phyloP scores from a whole-genome alignment of 2,888 invertebrate genomes.

The Synergus umbraculus region DNA sequence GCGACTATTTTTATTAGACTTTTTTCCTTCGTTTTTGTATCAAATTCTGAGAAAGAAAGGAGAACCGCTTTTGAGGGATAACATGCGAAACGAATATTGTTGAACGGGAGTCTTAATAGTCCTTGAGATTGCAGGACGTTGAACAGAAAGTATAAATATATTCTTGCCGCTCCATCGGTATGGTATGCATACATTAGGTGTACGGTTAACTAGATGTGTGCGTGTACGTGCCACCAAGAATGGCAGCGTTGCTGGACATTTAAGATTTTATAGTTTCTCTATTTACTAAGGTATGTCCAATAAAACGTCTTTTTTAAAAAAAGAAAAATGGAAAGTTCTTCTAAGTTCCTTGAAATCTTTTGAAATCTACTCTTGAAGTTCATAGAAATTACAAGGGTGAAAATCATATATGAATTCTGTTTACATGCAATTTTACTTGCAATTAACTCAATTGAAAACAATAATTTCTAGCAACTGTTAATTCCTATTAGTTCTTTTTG shows the following conservation, averaged over 20 bases:
- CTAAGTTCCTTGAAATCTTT: no score
- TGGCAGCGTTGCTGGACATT: neutral
- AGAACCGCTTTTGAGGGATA: neutral
- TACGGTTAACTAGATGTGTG: neutral
- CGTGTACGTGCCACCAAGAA: neutral
- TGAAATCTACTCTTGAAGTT: no score
- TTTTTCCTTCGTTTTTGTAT: neutral
- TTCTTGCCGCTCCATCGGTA: slow-evolving; percentile 49
- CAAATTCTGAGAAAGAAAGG: neutral
- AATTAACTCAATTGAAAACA: no score
- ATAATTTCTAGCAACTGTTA: no score
- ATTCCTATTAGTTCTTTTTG: no score
- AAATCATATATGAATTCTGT: no score
- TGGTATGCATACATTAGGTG: slow-evolving; percentile 54
- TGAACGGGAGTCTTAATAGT: slow-evolving; percentile 48
- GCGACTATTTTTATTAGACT: neutral
- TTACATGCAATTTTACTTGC: no score
- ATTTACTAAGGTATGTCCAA: neutral
- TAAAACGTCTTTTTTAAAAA: no score
- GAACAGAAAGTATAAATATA: slow-evolving; percentile 52
- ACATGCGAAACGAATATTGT: slow-evolving; percentile 24
- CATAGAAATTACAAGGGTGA: no score
- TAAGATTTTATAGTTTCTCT: neutral
- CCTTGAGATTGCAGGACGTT: slow-evolving; percentile 55
- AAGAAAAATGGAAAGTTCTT: no score